Evolutionary conservation across 2,113 vertebrate species (phyloP), one percentile per base, ranked within the genome.

Genomic region (Bujurquina vittata): DNA sequence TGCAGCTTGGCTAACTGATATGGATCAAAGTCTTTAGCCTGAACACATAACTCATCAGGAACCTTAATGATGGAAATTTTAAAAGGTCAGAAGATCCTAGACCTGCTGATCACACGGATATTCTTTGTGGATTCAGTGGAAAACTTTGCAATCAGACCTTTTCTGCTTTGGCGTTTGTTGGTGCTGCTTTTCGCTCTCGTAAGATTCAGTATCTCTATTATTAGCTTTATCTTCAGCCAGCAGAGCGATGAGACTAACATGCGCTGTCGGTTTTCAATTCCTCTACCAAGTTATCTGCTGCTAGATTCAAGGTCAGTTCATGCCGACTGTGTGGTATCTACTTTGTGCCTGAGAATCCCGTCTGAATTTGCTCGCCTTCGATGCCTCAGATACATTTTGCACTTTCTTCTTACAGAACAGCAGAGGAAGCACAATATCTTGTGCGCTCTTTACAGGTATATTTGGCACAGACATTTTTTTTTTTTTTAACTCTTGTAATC

Each of bases 401-500:
- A 1, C 33, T 83, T 67, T 63, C 11, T 1, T 60, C 43, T 35
- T 54, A 15, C 23, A 33, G n/a, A 86, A 60, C 75, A 56, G 63
- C 81, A 75, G 57, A 84, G 33, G 75, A 80, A 46, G 62, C 67
- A 54, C 37, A 40, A 83, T 12, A 37, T 59, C 15, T 33, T 18
- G 37, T 80, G 55, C 61, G n/a, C 9, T 85, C 31, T 81, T 84
- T 29, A 62, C 31, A 5, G 58, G 61, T 80, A 83, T 77, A 91
- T 86, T 84, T 88, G 87, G 86, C 65, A 75, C 60, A 74, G 22
- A 76, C 65, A 17, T 4, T 10, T 10, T 23, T 79, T 83, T 46
- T 84, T 77, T 72, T 74, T 87, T 23, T 52, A 63, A 83, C 62
- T 89, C 83, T 10, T 81, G 73, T 82, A 90, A 86, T 92, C 80